Base-by-base conservation (phyloP, 2,888 invertebrate species). In the Tenthredo distinguenda region DNA sequence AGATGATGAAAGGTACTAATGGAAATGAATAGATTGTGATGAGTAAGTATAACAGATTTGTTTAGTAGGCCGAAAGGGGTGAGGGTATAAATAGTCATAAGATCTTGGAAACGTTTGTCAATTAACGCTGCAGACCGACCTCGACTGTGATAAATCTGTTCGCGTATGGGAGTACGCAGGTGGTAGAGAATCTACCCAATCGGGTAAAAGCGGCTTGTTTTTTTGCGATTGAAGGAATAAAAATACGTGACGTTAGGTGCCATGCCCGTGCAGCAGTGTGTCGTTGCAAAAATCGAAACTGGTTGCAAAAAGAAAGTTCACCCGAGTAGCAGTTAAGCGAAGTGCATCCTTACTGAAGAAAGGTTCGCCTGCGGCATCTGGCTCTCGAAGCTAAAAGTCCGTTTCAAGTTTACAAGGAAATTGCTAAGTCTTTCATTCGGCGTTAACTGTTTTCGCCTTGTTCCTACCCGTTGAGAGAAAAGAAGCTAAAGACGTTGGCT, bases 291-390 rank as follows among this genome's bases (percentile, higher is more conserved):
- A 83, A 83, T 43, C 47, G 47, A 83, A 83, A 83, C 83, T 83
- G 83, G 65, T 82, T 82, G 82, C 65, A 65, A 82, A 82, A 82
- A 82, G 82, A 82, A 82, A 82, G 65, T 43, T 55, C 40, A 76
- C 76, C 40, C 47, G 47, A 47, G 76, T n/a, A 71, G 26, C 55
- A 31, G 77, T 79, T 55, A 31, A 55, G 37, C 12, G 55, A 34
- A 55, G 55, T 76, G 47, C 43, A 76, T 76, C 37, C 47, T 76
- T 43, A 76, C 43, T 37, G 18, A 76, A 76, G 47, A 76, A 76
- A 47, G 76, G 47, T 47, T 76, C 26, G 21, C 76, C 21, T 4
- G 43, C 26, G 37, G 76, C 76, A 47, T 76, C 47, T 76, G 76
- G 76, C 43, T 76, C 47, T 76, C 31, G 43, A 10, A 43, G 76